Evolutionary conservation across 1,140 invertebrate species (phyloP), one percentile per base, ranked within the genome.

Genomic region (Tribolium madens): DNA sequence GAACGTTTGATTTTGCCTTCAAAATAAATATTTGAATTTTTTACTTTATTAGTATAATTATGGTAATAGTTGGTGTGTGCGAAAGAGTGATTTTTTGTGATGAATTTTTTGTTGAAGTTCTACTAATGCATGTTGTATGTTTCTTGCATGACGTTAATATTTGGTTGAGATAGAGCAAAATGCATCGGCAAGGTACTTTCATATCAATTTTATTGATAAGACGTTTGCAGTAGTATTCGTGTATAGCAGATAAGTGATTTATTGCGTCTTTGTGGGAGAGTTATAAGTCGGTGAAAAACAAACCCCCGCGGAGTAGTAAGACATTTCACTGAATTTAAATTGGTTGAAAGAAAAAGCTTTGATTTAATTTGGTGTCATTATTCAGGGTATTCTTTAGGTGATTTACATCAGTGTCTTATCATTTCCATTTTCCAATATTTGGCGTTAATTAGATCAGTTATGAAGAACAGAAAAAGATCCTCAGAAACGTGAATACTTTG

Each of bases 401-500:
- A 42, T 42, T 42, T 42, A 9, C 36, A n/a, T 9, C 36, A n/a
- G 36, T 42, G 36, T 42, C 36, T 42, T 9, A 42, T 42, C 36
- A 42, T 50, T 50, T 50, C 9, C 36, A 42, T 50, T 50, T 50
- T 50, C 48, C 48, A 14, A 50, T 50, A 50, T 50, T 50, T 17
- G 12, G 3, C 12, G 15, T 50, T 50, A 50, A 50, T 50, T 50
- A 14, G 15, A 50, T 17, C 48, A 12, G 15, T 50, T 14, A 10
- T 33, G 12, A 31, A 64, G 26, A 0, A 12, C 3, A 33, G 26
- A 33, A 64, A 33, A 13, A 14, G 15, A 4, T 7, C 1, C n/a
- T 4, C 10, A 47, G 13, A 21, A 60, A 31, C 18, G 53, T 21
- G 15, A 0, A 13, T 5, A 1, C 9, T 33, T 33, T 36, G 47